phyloP scores from a whole-genome alignment of 2,888 invertebrate species.

The Pseudococcus viburni region DNA sequence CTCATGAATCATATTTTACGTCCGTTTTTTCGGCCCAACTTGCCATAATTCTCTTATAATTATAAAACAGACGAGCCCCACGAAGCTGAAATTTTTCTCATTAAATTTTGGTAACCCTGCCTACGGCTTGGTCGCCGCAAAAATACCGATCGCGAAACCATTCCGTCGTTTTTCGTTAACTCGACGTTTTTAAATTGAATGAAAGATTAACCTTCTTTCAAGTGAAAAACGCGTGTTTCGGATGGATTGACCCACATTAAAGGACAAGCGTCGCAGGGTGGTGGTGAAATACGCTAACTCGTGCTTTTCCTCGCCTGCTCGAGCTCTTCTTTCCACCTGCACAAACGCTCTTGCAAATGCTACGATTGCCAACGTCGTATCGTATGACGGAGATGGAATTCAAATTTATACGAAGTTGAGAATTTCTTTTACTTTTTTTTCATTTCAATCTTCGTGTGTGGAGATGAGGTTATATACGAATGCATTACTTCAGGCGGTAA shows the following conservation, averaged over 20 bases:
- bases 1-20: conserved; percentile 13
- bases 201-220: conserved; percentile 20
- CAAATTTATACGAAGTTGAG: background rate
- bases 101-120: background rate
- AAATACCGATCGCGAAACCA: background rate
- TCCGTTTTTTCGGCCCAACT: background rate
- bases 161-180: background rate
- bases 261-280: background rate
- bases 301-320: conserved; percentile 10
- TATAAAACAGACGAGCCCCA: too few species aligned
- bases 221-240: conserved; percentile 24
- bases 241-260: conserved; percentile 38
- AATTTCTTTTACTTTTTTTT: too few species aligned
- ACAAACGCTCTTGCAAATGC: conserved; percentile 1
- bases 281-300: conserved; percentile 23
- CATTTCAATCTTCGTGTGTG: too few species aligned
- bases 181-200: background rate
- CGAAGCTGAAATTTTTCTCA: background rate
- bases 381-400: background rate
- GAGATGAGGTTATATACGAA: background rate
- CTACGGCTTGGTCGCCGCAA: background rate
- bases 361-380: background rate
- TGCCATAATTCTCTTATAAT: background rate
- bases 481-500: background rate
- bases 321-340: background rate